A percentile compares a stretch with the other conserved stretches of the same genome.
Conservation (phyloP, 2,797 vertebrate species). For the Diceros bicornis region DNA sequence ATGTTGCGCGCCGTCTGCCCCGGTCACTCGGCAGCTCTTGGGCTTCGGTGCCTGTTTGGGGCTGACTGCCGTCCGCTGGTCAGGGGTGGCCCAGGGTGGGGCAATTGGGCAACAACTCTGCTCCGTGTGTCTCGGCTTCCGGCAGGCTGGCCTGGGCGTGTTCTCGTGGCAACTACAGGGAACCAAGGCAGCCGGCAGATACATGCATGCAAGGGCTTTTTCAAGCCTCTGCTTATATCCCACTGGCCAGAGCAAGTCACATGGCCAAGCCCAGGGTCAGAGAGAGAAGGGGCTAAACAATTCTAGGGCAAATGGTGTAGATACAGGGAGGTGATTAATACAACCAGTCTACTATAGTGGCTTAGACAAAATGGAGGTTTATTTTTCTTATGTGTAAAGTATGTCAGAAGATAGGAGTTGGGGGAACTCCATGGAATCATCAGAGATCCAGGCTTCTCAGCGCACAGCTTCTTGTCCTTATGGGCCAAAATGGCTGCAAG, state of each 20-base stretch:
- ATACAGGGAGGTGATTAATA: not conserved
- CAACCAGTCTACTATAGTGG: too few relatives aligned
- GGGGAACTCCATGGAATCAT: not conserved
- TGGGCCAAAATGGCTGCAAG: slow-evolving; percentile 22
- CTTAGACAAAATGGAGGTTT: not conserved
- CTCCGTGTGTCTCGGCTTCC: not conserved
- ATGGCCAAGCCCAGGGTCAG: not conserved
- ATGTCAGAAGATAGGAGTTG: not conserved
- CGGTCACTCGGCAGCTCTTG: not conserved
- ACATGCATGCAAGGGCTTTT: not conserved
- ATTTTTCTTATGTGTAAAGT: not conserved
- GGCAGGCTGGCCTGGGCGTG: not conserved
- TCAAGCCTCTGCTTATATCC: not conserved
- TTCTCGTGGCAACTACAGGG: not conserved
- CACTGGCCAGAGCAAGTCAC: not conserved
- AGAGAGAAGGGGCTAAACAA: not conserved
- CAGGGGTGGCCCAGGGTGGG: not conserved
- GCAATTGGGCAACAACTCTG: not conserved
- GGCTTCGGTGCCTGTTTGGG: not conserved
- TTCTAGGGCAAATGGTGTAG: not conserved
- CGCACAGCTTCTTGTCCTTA: not conserved
- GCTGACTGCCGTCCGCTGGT: not conserved
- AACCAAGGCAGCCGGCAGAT: not conserved
- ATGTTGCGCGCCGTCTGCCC: not conserved
- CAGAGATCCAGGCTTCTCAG: not conserved